phyloP scores from a whole-genome alignment of 2,888 invertebrate genomes.

The Harpalus rubripes region DNA sequence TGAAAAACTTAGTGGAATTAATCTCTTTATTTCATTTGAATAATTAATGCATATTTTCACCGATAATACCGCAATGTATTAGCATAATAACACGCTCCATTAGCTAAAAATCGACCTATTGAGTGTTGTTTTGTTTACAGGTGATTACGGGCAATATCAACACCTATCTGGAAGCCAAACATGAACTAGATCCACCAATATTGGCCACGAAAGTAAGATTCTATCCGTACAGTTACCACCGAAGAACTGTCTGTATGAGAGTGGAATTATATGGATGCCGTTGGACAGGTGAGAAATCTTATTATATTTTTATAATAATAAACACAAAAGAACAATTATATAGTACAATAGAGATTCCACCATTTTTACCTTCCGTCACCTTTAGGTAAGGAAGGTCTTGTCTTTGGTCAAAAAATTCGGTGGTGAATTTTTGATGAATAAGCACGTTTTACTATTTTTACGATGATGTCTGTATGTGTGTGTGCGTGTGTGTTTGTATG shows the following conservation, averaged over 20 bases:
- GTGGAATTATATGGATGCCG: constrained; percentile 94
- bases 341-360: too few relatives aligned
- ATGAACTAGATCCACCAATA: constrained; percentile 88
- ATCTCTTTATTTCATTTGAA: constrained; percentile 56
- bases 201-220: constrained; percentile 92
- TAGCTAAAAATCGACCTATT: constrained; percentile 26
- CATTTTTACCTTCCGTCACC: too few relatives aligned
- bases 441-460: too few relatives aligned
- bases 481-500: too few relatives aligned
- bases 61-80: constrained; percentile 44
- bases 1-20: constrained; percentile 55
- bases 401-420: too few relatives aligned
- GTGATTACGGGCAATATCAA: constrained; percentile 91
- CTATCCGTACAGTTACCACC: constrained; percentile 90
- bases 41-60: constrained; percentile 46
- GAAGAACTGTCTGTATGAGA: constrained; percentile 93
- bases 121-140: constrained; percentile 77
- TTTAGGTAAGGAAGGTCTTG: too few relatives aligned
- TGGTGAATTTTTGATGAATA: too few relatives aligned
- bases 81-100: constrained; percentile 37
- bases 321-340: too few relatives aligned
- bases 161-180: constrained; percentile 89
- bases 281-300: constrained; percentile 83
- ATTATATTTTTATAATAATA: neutral
- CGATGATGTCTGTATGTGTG: too few relatives aligned